Evolutionary conservation across 1,140 invertebrate species (phyloP), one percentile per base, ranked within the genome.

Genomic region (Coptotermes formosanus): DNA sequence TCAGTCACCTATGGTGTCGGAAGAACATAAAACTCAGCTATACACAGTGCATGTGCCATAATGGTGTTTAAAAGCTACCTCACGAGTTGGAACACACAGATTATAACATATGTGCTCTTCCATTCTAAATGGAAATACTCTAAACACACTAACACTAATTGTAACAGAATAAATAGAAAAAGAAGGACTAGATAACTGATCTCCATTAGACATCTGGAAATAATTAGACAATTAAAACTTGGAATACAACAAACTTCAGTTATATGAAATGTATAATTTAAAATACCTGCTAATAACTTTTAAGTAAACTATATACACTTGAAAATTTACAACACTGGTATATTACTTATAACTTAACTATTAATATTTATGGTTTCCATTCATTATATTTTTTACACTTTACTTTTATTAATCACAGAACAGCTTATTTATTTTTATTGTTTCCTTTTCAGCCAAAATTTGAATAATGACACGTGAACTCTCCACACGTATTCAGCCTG

Each of bases 261-360:
- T 75, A n/a, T 30, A n/a, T 75, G 25, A 75, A 75, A 75, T 16
- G 64, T 75, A 75, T 75, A 75, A 75, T 75, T 75, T 75, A 75
- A 75, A 75, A 75, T 75, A 75, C 64, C 64, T 75, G 64, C n/a
- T 75, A n/a, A 75, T 75, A 75, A 75, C 64, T 75, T 75, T 48
- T 55, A 55, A 55, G 64, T 75, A n/a, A 75, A 75, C 64, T 75
- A 75, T 75, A 75, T 75, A 75, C 64, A 75, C 64, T 25, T 75
- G 64, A 75, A 75, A 75, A 75, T 75, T 75, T 75, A 75, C 64
- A 75, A 75, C n/a, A 75, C n/a, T 75, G 25, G 8, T 75, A 75
- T 75, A 75, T 75, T 75, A 75, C 64, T 75, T 30, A 75, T 75
- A 64, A 64, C 59, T 23, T 16, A 75, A 3, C 64, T 75, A 75